Evolutionary conservation across 2,113 vertebrate species (phyloP).

Genomic region (Malurus melanocephalus): DNA sequence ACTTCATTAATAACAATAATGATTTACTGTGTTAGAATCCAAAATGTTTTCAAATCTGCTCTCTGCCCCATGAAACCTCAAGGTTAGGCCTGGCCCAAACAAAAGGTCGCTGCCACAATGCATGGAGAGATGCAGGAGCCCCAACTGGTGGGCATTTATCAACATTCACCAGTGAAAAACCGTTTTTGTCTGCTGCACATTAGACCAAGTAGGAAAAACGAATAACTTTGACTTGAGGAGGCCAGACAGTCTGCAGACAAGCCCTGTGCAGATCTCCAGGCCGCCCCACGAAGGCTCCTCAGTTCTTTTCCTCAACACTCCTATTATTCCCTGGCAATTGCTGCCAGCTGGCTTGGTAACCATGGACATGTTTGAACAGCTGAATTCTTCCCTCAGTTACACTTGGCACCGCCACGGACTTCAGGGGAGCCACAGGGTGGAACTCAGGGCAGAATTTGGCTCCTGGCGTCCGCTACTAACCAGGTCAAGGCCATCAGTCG

Average conservation of each 20-base stretch:
- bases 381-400: conserved; percentile 59
- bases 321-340: conserved; percentile 34
- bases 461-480: not conserved
- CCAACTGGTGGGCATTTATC: not conserved
- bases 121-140: not conserved
- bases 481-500: conserved; percentile 1
- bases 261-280: conserved; percentile 8
- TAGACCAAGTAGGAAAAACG: conserved; percentile 31
- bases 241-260: conserved; percentile 24
- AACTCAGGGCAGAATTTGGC: conserved; percentile 35
- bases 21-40: not conserved
- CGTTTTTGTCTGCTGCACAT: not conserved
- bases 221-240: conserved; percentile 42
- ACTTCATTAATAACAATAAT: not conserved
- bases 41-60: not conserved
- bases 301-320: conserved; percentile 53
- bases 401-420: not conserved
- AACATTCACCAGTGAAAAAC: conserved; percentile 3
- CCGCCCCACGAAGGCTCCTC: conserved; percentile 6
- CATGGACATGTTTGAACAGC: conserved; percentile 33
- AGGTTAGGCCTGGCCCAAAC: not conserved
- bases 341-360: conserved; percentile 55
- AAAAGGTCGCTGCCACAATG: not conserved
- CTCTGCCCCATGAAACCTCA: not conserved
- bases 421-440: conserved; percentile 34